These are phyloP conservation scores for Bucco capensis DNA, from an alignment of 2,113 vertebrate genomes.

Conservation along the genomic window DNA sequence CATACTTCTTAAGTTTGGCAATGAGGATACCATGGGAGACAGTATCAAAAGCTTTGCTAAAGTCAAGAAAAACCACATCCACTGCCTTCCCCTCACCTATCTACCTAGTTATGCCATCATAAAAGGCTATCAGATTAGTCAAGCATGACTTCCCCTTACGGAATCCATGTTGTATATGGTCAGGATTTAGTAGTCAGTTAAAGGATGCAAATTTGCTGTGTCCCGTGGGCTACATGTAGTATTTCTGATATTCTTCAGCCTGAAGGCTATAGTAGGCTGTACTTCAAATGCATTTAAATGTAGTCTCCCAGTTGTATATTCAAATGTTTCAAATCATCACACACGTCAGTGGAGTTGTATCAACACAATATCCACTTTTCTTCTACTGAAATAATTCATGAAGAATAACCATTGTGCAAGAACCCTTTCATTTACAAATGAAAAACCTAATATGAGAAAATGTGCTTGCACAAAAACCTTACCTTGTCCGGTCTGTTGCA, in stretches of 20 bases:
- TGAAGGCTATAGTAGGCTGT: background rate
- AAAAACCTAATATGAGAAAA: background rate
- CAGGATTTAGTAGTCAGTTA: background rate
- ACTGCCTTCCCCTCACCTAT: no score
- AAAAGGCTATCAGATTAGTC: no score
- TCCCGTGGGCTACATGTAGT: background rate
- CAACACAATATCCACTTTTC: background rate
- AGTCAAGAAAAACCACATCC: no score
- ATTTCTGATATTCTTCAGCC: background rate
- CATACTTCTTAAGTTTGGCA: no score
- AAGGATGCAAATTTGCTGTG: background rate
- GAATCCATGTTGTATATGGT: no score
- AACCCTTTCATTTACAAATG: background rate
- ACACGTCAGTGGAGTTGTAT: background rate
- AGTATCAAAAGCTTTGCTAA: no score
- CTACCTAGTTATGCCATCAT: no score
- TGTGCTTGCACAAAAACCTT: no score
- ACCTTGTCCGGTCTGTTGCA: no score
- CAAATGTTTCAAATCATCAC: background rate
- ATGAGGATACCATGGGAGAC: no score
- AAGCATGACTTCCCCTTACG: no score
- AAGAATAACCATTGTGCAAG: background rate
- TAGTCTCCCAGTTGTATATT: background rate
- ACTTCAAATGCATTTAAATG: background rate
- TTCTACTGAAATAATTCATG: background rate